Base-by-base conservation (phyloP, 2,113 vertebrate genomes). In the Hypocryptadius cinnamomeus region DNA sequence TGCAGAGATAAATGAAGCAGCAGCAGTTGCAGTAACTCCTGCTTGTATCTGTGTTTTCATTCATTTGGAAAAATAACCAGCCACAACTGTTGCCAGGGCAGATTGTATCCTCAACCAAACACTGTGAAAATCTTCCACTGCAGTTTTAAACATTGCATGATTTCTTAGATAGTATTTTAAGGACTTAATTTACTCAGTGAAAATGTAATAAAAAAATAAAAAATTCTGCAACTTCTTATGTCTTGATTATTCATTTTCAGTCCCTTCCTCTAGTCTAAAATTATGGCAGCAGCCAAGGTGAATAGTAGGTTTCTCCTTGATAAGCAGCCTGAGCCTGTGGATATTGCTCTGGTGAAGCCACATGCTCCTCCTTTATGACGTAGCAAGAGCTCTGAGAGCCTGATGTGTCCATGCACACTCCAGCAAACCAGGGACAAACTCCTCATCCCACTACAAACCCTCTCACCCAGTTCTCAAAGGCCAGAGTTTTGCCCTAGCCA, bases 1-100 rank as follows among this genome's bases (percentile, higher is more conserved):
- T 78, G 76, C 82, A 57, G 91, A 83, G 87, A 89, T 72, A 91
- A 94, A 94, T 83, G 91, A 95, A 87, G 76, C 79, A 65, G 89
- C 48, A 35, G 85, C 20, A 45, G 56, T 64, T 87, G 53, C 91
- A 66, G 60, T 40, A 66, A 57, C 85, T 83, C 63, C 82, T 83
- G 63, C 69, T 71, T 40, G 4, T 77, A 27, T 73, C 71, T 85
- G 28, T 83, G 51, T 56, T 87, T 92, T 82, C 91, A 91, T 88
- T 84, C 90, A 48, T 85, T 87, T 73, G 68, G 87, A 94, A 87
- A 88, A 94, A 94, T 78, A 88, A 63, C 71, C 87, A 88, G 87
- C 68, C 91, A 37, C 89, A 59, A 61, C 30, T 40, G 44, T 78
- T 91, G 79, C 48, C 35, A 30, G 54, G 63, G 87, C 64, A 89